Percentiles rank a stretch among this genome's conserved stretches.
Evolutionary conservation across 1,140 invertebrate species (phyloP).

Genomic region (Melitaea cinxia): DNA sequence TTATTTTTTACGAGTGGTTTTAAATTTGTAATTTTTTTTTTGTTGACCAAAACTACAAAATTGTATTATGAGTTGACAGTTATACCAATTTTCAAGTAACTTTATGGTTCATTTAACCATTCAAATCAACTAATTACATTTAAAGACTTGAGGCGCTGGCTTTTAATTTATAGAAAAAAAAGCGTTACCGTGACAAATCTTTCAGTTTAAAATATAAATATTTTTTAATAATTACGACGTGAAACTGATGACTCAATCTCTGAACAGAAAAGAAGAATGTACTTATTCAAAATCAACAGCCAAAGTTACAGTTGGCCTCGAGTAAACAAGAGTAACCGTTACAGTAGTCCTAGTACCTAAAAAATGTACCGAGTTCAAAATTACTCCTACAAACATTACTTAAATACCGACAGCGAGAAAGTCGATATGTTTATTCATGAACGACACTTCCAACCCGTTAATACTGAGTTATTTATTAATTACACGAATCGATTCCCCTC

Average conservation of each 20-base stretch:
- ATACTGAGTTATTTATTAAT: slow-evolving; percentile 37
- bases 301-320: neutral
- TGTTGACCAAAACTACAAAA: no score
- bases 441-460: slow-evolving; percentile 15
- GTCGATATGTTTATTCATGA: slow-evolving; percentile 35
- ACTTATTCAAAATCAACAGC: neutral
- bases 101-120: neutral
- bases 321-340: neutral
- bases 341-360: slow-evolving; percentile 6
- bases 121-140: neutral
- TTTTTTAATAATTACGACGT: neutral
- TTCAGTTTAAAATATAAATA: neutral
- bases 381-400: slow-evolving; percentile 21
- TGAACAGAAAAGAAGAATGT: neutral
- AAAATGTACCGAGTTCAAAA: slow-evolving; percentile 10
- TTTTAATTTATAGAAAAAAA: neutral
- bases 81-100: neutral
- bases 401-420: slow-evolving; percentile 24
- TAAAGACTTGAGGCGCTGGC: neutral
- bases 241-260: neutral
- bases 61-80: neutral
- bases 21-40: no score
- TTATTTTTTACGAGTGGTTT: no score
- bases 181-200: neutral
- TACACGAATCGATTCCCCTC: slow-evolving; percentile 15